These are phyloP conservation scores for Macroglossus sobrinus DNA, from an alignment of 2,113 vertebrate genomes.

Conservation along the genomic window DNA sequence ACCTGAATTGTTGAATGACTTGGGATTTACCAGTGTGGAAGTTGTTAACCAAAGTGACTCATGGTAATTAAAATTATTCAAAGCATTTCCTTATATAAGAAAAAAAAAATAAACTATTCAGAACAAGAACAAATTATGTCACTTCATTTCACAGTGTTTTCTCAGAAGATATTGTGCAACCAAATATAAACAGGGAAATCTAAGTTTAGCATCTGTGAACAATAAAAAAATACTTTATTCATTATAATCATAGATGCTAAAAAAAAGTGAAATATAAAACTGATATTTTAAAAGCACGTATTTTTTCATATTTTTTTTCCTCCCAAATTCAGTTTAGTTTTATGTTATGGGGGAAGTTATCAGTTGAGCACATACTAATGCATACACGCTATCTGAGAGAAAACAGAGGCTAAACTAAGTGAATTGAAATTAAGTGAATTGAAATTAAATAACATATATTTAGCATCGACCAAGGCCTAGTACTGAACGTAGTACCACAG, in stretches of 20 bases:
- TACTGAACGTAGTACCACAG: background rate
- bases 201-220: conserved; percentile 31
- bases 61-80: background rate
- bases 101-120: background rate
- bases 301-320: background rate
- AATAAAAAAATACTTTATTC: conserved; percentile 46
- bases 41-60: background rate
- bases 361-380: background rate
- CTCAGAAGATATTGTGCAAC: conserved; percentile 23
- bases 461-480: background rate
- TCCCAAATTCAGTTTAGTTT: conserved; percentile 18
- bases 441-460: background rate
- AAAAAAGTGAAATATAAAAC: conserved; percentile 1
- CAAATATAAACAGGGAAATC: conserved; percentile 38
- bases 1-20: conserved; percentile 6
- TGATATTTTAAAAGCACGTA: background rate
- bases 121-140: background rate
- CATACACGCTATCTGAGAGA: background rate
- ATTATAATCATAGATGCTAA: conserved; percentile 8
- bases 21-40: background rate
- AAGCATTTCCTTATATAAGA: conserved; percentile 10
- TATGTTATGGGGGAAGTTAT: background rate
- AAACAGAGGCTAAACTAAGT: background rate
- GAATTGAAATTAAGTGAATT: background rate
- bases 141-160: conserved; percentile 37